These are phyloP conservation scores for Euschistus heros DNA, from an alignment of 1,140 invertebrate genomes.

Conservation along the genomic window DNA sequence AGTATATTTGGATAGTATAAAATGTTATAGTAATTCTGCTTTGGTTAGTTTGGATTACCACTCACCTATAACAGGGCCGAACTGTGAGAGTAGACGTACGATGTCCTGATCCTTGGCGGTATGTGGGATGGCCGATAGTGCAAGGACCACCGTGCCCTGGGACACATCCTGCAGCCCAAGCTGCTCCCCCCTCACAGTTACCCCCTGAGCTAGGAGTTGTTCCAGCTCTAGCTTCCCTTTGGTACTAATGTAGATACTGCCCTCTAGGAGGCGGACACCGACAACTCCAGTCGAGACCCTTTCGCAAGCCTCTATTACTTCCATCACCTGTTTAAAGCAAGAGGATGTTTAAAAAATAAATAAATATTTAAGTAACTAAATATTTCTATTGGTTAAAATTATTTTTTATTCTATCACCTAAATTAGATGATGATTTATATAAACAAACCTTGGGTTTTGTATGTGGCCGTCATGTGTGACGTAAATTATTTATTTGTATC, in stretches of 20 bases:
- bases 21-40: not conserved
- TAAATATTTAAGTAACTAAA: no score
- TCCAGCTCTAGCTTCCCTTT: not conserved
- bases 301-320: slow-evolving; percentile 15
- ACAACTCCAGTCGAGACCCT: slow-evolving; percentile 3
- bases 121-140: slow-evolving; percentile 22
- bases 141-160: slow-evolving; percentile 24
- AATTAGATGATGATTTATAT: no score
- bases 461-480: no score
- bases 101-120: slow-evolving; percentile 13
- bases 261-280: slow-evolving; percentile 18
- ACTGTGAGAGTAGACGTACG: slow-evolving; percentile 17
- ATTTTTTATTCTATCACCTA: no score
- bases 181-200: slow-evolving; percentile 2
- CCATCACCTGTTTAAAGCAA: slow-evolving; percentile 16
- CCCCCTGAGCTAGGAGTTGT: not conserved
- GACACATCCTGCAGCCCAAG: slow-evolving; percentile 18
- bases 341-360: not conserved
- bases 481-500: no score
- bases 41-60: not conserved
- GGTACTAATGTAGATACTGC: slow-evolving; percentile 16
- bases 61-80: slow-evolving; percentile 23
- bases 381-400: no score
- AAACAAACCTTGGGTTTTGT: no score
- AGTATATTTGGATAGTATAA: not conserved